Evolutionary conservation across 2,797 vertebrate species (phyloP), one percentile per base, ranked within the genome.

Genomic region (Sandelia bainsii): DNA sequence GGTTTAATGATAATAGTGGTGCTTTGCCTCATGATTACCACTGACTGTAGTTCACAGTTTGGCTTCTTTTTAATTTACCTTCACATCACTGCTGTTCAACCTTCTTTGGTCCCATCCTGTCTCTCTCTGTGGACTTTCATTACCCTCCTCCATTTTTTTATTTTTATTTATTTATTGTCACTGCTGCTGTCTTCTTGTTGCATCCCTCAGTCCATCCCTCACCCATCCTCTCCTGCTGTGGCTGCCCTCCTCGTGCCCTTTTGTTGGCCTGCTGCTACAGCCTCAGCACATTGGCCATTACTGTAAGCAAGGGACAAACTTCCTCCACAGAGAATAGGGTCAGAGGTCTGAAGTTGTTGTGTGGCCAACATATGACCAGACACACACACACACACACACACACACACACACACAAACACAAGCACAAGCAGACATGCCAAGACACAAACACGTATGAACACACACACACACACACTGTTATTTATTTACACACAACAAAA

Each of bases 401-500:
- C 71, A 74, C 1, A 61, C 79, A 46, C 67, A 62, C 78, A 61
- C 71, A 74, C 1, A 61, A n/a, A n/a, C n/a, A n/a, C n/a, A n/a
- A n/a, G n/a, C n/a, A n/a, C n/a, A 50, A 32, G 42, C 8, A 39
- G 40, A 70, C 58, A 32, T 14, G 67, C 59, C 66, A 60, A 63
- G 34, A 44, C 59, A 32, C 39, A 60, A 54, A 65, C 29, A 57
- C 46, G 49, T 14, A 39, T 50, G 40, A 16, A 27, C 66, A 80
- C 73, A 51, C 42, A 62, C 49, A 46, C 67, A 62, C 78, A 61
- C 71, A 74, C 1, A 61, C 79, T 65, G 82, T 60, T 85, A 62
- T 87, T 85, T 90, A 87, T 87, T 79, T 80, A 80, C 82, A 76
- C 87, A 81, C 82, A 88, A 68, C 86, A 80, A 88, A 87, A 79